Conservation (phyloP, 23 tunicate genomes). For the Ciona savignyi region DNA sequence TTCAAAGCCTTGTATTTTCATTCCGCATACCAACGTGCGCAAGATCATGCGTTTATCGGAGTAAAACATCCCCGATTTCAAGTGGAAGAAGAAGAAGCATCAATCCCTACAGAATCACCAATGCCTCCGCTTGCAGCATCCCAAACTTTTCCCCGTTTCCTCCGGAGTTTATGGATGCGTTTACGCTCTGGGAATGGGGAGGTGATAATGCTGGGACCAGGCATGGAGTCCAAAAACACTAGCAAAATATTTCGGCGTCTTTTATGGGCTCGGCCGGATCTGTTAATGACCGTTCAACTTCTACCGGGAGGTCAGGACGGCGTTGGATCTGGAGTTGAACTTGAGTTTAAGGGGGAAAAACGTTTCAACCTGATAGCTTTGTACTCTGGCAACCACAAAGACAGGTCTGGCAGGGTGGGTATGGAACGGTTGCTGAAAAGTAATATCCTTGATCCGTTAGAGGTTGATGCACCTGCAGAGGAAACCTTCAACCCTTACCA, state of each 20-base stretch:
- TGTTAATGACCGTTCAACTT: constrained; percentile 67
- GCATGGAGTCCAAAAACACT: constrained; percentile 87
- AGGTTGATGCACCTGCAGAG: not conserved
- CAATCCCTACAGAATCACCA: not conserved
- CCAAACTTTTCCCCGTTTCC: constrained; percentile 50
- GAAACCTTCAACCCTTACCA: not conserved
- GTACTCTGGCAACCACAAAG: constrained; percentile 66
- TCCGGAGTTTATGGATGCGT: constrained; percentile 52
- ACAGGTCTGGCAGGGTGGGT: constrained; percentile 36
- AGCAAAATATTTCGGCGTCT: constrained; percentile 64
- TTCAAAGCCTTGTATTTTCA: constrained; percentile 81
- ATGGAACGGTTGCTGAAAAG: constrained; percentile 55
- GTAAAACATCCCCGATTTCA: not conserved
- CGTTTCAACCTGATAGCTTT: constrained; percentile 82
- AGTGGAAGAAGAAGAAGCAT: not conserved
- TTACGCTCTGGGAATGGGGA: constrained; percentile 56
- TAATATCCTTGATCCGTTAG: constrained; percentile 39
- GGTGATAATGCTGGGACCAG: constrained; percentile 88
- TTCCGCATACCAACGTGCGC: constrained; percentile 61
- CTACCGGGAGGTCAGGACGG: constrained; percentile 90
- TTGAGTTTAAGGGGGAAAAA: constrained; percentile 70
- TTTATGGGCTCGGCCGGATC: constrained; percentile 72
- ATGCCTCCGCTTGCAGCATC: not conserved
- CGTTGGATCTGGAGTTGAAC: constrained; percentile 89
- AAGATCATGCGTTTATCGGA: constrained; percentile 30